Evolutionary conservation across 2,888 invertebrate species (phyloP), one percentile per base, ranked within the genome.

Genomic region (Geophilus truncorum): DNA sequence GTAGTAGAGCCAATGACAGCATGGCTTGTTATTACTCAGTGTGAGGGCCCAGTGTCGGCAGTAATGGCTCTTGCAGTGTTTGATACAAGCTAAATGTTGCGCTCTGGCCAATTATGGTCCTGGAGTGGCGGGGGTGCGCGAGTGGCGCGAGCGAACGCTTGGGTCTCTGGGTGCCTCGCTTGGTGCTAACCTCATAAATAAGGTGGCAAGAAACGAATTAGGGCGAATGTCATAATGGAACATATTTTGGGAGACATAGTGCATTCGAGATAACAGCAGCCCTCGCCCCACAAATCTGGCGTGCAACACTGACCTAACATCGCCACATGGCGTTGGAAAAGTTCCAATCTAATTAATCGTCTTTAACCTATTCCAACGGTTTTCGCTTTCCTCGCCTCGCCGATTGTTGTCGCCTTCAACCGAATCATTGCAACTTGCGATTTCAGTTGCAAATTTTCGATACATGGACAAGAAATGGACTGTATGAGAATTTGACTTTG

Each of bases 21-120:
- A 18, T 57, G 57, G 57, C 57, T 57, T 57, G 57, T 57, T 57
- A 57, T 57, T 57, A 57, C 57, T 57, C 57, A 57, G 57, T 57
- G 57, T 57, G 57, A 57, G 57, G 57, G 57, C 57, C 57, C 57
- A 57, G 57, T 57, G 57, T 23, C 57, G 57, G 57, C 57, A 57
- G 57, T 57, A 57, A 57, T 57, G 57, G 57, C 57, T 57, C 57
- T 57, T 57, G 57, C 57, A 57, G 57, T 57, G 57, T 57, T 57
- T 57, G 57, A 57, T 57, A 57, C 57, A 57, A 57, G 57, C 57
- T 57, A 57, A 57, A 57, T 57, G 57, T 57, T 57, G 57, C 57
- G 57, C 57, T 57, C 57, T 57, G 57, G 57, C 57, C 57, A 57
- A 57, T 57, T 57, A 57, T 57, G 57, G 57, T 57, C 21, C 57